Evolutionary conservation across 2,888 invertebrate species (phyloP), one percentile per base, ranked within the genome.

Genomic region (Diplolepis rosae): DNA sequence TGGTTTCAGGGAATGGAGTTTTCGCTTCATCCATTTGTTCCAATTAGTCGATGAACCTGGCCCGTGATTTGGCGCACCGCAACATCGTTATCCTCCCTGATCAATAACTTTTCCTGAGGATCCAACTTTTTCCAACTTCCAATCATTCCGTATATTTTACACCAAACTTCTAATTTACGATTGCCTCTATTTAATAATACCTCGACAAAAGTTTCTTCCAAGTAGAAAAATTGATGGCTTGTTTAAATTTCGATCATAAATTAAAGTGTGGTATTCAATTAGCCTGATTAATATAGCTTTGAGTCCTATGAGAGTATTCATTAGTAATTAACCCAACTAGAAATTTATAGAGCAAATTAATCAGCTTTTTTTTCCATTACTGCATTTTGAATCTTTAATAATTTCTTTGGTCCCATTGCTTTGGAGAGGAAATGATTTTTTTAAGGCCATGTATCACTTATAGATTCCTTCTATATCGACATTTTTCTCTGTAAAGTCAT

Each of bases 21-120:
- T 35, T 61, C 56, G 35, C 13, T 61, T 39, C 24, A 35, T 35
- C 35, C 56, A 61, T 61, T 61, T 61, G 56, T 61, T 61, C 35
- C 24, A 52, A 52, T 52, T 52, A 52, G 52, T 45, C 18, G 18
- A 18, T 52, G 52, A 52, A 52, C 15, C 28, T n/a, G n/a, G 52
- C 6, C 28, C 27, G 28, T 52, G 52, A 35, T 35, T 56, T 56
- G 56, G 35, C 22, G n/a, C 22, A 18, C 35, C 56, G 35, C 27
- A 27, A 28, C 52, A 52, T 27, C n/a, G 52, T 52, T 52, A 52
- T 28, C 52, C 7, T 52, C 27, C 6, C 52, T 52, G 52, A 52
- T 28, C 52, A 52, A 52, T 52, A 52, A 52, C 28, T 52, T n/a
- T 28, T 52, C 28, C n/a, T n/a, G 52, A 27, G n/a, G 7, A n/a